Conservation (phyloP, 2,888 invertebrate species). For the Galerucella nymphaeae region DNA sequence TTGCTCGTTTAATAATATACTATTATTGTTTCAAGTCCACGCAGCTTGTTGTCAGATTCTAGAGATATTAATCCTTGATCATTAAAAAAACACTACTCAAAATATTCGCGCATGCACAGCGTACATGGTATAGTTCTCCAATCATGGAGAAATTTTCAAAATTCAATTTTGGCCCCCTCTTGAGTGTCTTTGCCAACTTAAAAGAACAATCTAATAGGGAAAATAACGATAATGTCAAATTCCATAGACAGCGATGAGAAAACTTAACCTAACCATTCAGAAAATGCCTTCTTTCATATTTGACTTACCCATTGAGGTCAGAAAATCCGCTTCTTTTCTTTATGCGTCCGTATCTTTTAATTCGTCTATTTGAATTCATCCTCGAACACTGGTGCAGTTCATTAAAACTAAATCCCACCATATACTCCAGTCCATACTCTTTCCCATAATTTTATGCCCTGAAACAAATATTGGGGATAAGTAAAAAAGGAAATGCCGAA, state of each 20-base stretch:
- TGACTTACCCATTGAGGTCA: conserved; percentile 24
- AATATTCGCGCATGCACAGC: no score
- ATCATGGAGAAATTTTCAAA: no score
- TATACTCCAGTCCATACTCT: conserved; percentile 48
- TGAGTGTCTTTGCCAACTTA: no score
- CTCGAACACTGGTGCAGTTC: conserved; percentile 51
- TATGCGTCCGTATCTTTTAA: conserved; percentile 38
- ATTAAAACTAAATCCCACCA: conserved; percentile 58
- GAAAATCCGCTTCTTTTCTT: conserved; percentile 17
- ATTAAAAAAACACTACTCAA: no score
- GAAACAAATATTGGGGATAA: conserved; percentile 61
- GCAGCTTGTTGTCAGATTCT: no score
- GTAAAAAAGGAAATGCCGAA: conserved; percentile 55
- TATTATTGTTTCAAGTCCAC: no score
- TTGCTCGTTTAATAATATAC: no score
- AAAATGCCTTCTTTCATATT: conserved; percentile 11
- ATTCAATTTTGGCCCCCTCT: no score
- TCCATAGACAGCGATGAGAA: not conserved
- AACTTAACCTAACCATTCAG: not conserved
- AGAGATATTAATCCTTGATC: no score
- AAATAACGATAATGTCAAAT: not conserved
- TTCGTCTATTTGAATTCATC: conserved; percentile 57
- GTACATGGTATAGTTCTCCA: no score
- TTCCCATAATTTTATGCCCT: conserved; percentile 40
- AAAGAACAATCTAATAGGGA: no score